Percentiles rank a stretch among this genome's conserved stretches.
phyloP scores from a whole-genome alignment of 1,140 invertebrate genomes.

The Drosophila micromelanica region DNA sequence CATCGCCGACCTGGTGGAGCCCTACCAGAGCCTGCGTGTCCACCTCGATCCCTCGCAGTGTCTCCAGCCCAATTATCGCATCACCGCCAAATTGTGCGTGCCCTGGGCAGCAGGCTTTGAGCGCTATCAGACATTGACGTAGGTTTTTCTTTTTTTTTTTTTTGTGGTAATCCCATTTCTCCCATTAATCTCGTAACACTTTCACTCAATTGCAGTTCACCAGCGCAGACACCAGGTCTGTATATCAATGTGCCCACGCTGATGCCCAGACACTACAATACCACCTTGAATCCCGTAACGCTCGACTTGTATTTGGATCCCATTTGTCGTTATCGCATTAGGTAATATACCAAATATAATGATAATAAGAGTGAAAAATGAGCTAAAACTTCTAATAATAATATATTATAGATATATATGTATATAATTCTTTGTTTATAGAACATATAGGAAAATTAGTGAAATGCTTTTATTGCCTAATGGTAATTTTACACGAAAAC shows the following conservation, averaged over 20 bases:
- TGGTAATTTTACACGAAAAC: too few species aligned
- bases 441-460: too few species aligned
- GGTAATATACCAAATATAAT: too few species aligned
- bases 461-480: too few species aligned
- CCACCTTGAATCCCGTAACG: constrained; percentile 72
- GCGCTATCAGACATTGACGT: constrained; percentile 87
- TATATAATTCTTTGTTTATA: too few species aligned
- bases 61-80: constrained; percentile 85
- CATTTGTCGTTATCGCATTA: constrained; percentile 86
- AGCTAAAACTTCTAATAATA: background rate
- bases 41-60: constrained; percentile 86
- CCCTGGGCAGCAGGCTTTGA: constrained; percentile 88
- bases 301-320: constrained; percentile 86
- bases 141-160: too few species aligned
- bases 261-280: constrained; percentile 77
- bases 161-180: too few species aligned
- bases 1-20: constrained; percentile 85
- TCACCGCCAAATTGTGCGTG: constrained; percentile 87
- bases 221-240: constrained; percentile 81
- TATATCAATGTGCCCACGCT: constrained; percentile 85
- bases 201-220: constrained; percentile 31
- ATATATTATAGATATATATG: too few species aligned
- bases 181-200: background rate
- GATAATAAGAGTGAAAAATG: too few species aligned
- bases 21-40: constrained; percentile 87